A percentile compares a stretch with the other conserved stretches of the same genome.
Conservation (phyloP, 2,888 invertebrate species). For the Hirtodrosophila duncani region DNA sequence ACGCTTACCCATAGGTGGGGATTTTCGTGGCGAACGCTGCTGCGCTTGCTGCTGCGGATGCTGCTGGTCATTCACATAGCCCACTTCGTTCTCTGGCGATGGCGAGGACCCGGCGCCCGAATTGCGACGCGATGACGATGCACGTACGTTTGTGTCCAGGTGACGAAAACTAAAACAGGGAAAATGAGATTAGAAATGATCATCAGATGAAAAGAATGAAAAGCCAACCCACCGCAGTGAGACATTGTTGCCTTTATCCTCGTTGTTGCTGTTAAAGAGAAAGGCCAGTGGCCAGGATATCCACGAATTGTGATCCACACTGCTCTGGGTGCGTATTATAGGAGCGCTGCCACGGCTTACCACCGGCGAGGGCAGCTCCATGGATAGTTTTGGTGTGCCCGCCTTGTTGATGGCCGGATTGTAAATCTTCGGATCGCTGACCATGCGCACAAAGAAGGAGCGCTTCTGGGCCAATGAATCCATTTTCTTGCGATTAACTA, state of each 20-base stretch:
- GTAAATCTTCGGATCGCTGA: slow-evolving; percentile 97
- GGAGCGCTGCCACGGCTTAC: slow-evolving; percentile 70
- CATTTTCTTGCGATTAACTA: slow-evolving; percentile 85
- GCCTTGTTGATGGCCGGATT: slow-evolving; percentile 92
- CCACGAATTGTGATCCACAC: slow-evolving; percentile 85
- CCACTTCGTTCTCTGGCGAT: slow-evolving; percentile 79
- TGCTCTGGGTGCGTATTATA: slow-evolving; percentile 76
- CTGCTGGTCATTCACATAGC: slow-evolving; percentile 75
- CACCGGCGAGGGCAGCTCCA: slow-evolving; percentile 76
- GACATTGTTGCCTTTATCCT: slow-evolving; percentile 82
- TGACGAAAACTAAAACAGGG: slow-evolving; percentile 90
- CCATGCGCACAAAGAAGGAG: slow-evolving; percentile 98
- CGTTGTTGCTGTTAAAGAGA: slow-evolving; percentile 87
- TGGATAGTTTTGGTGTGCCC: slow-evolving; percentile 80
- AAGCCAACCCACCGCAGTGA: slow-evolving; percentile 84
- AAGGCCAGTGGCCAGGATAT: slow-evolving; percentile 95
- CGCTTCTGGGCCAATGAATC: slow-evolving; percentile 93
- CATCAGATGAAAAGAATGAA: neutral
- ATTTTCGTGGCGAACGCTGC: slow-evolving; percentile 79
- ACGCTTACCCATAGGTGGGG: slow-evolving; percentile 78
- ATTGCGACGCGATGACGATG: slow-evolving; percentile 83
- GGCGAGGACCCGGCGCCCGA: slow-evolving; percentile 83
- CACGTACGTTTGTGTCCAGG: slow-evolving; percentile 89
- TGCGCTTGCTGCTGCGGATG: slow-evolving; percentile 35
- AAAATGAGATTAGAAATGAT: too few relatives aligned